Conservation (phyloP, 2,797 vertebrate genomes). For the Naso thynnoides region DNA sequence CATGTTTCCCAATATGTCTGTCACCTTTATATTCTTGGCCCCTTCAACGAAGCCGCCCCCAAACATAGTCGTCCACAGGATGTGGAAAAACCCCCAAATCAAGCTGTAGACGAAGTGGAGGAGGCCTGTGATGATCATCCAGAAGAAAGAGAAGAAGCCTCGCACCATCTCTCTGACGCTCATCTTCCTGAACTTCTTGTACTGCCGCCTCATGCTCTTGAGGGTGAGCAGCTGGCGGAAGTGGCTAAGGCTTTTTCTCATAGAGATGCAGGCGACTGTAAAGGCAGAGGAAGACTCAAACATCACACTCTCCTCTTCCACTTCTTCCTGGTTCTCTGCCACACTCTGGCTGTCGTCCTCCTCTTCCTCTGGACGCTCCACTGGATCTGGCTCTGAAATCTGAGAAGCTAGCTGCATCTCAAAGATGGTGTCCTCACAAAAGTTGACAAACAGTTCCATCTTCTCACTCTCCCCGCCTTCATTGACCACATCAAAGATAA, state of each 20-base stretch:
- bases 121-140: constrained; percentile 90
- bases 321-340: constrained; percentile 84
- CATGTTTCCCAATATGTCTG: constrained; percentile 98
- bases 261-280: constrained; percentile 89
- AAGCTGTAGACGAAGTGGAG: constrained; percentile 90
- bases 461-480: constrained; percentile 98
- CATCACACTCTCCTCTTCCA: constrained; percentile 85
- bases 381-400: constrained; percentile 93
- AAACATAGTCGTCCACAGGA: constrained; percentile 96
- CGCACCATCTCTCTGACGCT: constrained; percentile 90
- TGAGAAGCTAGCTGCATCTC: constrained; percentile 98
- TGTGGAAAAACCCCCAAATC: constrained; percentile 94
- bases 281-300: constrained; percentile 93
- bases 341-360: constrained; percentile 86
- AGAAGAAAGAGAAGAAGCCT: constrained; percentile 94
- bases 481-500: constrained; percentile 99
- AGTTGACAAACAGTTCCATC: constrained; percentile 99
- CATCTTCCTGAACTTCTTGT: constrained; percentile 93
- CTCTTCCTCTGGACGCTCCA: constrained; percentile 89
- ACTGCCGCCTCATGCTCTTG: constrained; percentile 91
- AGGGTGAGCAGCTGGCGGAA: constrained; percentile 89
- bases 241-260: constrained; percentile 87
- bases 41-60: constrained; percentile 97
- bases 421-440: constrained; percentile 99
- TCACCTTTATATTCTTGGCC: constrained; percentile 98